phyloP scores from a whole-genome alignment of 2,888 invertebrate species.

The Dexiosoma caninum region DNA sequence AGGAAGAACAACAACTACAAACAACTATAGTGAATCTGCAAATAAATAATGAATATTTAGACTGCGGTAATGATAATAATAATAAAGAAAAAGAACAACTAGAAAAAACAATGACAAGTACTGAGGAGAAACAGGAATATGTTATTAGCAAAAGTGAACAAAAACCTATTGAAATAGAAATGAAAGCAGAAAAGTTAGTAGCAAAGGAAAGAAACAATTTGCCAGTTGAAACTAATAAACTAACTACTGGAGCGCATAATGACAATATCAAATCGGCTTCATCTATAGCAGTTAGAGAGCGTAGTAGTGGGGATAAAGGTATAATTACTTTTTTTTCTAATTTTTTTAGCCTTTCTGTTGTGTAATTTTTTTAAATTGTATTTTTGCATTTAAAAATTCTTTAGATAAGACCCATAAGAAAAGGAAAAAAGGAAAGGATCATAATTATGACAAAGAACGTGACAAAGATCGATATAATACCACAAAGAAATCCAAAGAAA shows the following conservation, averaged over 20 bases:
- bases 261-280: neutral
- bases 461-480: slow-evolving; percentile 53
- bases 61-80: slow-evolving; percentile 42
- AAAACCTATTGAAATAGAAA: slow-evolving; percentile 1
- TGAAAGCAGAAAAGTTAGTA: slow-evolving; percentile 5
- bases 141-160: slow-evolving; percentile 4
- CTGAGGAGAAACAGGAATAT: neutral
- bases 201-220: slow-evolving; percentile 6
- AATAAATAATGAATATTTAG: slow-evolving; percentile 52
- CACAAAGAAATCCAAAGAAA: slow-evolving; percentile 39
- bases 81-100: neutral
- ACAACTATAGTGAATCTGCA: slow-evolving; percentile 38
- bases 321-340: neutral
- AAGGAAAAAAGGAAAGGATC: slow-evolving; percentile 77
- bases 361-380: neutral
- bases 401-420: slow-evolving; percentile 75
- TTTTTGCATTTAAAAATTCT: neutral
- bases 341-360: neutral
- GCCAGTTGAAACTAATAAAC: neutral
- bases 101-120: neutral
- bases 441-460: slow-evolving; percentile 52
- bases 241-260: neutral
- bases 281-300: slow-evolving; percentile 20
- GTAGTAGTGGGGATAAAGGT: slow-evolving; percentile 57
- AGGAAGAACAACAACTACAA: slow-evolving; percentile 31